These are phyloP conservation scores for Redunca redunca DNA, from an alignment of 2,113 vertebrate genomes.

Conservation along the genomic window DNA sequence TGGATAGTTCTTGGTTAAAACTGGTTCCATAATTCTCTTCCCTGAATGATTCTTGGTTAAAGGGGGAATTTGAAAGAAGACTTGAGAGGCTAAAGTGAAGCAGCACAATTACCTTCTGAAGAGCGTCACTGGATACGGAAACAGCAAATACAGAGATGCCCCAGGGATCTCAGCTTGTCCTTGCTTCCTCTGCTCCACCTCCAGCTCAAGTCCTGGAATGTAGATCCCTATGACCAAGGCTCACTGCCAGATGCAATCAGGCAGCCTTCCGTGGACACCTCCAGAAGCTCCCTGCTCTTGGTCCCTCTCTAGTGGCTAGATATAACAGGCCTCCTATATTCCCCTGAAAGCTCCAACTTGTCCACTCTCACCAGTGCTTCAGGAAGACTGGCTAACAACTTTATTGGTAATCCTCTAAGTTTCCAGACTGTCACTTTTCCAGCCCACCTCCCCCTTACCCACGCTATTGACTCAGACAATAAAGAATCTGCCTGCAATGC, in stretches of 20 bases:
- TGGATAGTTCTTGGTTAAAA: background rate
- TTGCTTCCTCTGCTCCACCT: background rate
- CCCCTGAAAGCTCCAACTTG: background rate
- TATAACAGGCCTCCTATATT: background rate
- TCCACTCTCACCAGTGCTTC: background rate
- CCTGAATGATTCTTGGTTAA: background rate
- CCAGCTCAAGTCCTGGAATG: background rate
- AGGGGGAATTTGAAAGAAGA: background rate
- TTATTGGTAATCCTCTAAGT: background rate
- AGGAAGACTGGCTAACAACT: background rate
- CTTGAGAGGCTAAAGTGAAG: background rate
- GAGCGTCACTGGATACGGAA: background rate
- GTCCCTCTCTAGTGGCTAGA: background rate
- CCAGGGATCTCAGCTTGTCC: background rate
- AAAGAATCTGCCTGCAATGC: background rate
- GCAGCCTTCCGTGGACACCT: background rate
- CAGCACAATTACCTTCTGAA: background rate
- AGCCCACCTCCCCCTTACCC: background rate
- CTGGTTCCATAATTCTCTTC: background rate
- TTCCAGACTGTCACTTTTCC: background rate
- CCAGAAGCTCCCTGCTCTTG: background rate
- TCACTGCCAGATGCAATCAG: background rate
- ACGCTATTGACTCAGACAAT: accelerated
- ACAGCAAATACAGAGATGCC: background rate
- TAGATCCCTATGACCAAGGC: background rate